Evolutionary conservation across 2,113 vertebrate genomes (phyloP).

Genomic region (Capricornis sumatraensis): DNA sequence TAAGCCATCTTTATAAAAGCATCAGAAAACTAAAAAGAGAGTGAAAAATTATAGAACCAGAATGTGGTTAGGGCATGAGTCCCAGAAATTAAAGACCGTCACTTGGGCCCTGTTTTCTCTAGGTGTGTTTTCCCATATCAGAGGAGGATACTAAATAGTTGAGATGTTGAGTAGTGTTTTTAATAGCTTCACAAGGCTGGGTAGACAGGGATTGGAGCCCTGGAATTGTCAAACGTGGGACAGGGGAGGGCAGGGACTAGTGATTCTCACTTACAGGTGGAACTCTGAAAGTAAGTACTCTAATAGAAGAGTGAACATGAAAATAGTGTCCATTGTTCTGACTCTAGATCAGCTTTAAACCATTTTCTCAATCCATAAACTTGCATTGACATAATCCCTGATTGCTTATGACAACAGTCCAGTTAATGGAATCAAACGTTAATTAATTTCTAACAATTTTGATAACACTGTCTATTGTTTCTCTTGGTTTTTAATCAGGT

Average conservation of each 20-base stretch:
- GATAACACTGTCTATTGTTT: neutral
- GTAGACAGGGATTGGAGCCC: neutral
- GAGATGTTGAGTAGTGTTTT: neutral
- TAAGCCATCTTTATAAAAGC: neutral
- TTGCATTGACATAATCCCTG: neutral
- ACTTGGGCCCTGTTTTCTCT: neutral
- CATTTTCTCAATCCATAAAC: neutral
- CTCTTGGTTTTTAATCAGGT: neutral
- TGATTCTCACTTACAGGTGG: neutral
- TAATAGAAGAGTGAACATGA: neutral
- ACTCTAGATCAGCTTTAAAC: neutral
- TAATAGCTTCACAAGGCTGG: neutral
- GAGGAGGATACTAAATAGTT: neutral
- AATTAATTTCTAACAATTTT: neutral
- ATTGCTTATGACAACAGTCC: neutral
- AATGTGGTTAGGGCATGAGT: neutral
- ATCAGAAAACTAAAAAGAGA: neutral
- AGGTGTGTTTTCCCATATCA: neutral
- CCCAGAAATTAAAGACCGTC: neutral
- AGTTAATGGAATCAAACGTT: neutral
- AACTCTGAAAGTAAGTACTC: neutral
- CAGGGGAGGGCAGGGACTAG: neutral
- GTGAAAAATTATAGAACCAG: neutral
- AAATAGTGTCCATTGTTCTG: neutral
- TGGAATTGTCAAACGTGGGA: neutral